Percentiles rank a stretch among this genome's conserved stretches.
Evolutionary conservation across 1,140 invertebrate genomes (phyloP).

Genomic region (Pollicipes pollicipes): DNA sequence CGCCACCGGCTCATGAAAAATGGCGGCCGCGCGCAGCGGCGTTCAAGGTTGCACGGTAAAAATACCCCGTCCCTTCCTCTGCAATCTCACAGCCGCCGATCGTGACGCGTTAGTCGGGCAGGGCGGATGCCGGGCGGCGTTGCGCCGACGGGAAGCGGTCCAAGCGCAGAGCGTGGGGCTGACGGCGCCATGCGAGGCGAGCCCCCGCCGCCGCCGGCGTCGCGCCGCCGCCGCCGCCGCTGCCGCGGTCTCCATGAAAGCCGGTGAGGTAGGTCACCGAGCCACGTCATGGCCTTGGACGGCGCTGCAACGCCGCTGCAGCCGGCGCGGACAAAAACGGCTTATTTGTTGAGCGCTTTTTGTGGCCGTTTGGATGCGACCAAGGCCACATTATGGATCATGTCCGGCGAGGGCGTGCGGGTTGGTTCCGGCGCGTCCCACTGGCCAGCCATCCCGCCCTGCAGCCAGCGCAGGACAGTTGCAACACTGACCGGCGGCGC

Average conservation of each 20-base stretch:
- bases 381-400: conserved; percentile 3
- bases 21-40: background rate
- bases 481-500: background rate
- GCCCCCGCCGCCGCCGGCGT: too few species aligned
- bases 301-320: background rate
- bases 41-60: background rate
- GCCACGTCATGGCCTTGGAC: background rate
- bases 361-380: background rate
- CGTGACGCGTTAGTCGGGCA: background rate
- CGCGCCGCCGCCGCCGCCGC: too few species aligned
- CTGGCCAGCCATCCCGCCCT: background rate
- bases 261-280: background rate
- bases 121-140: too few species aligned
- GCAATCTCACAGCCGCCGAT: background rate
- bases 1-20: background rate
- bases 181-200: too few species aligned
- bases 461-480: background rate
- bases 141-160: background rate
- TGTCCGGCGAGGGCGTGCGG: conserved; percentile 4
- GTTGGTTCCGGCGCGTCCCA: background rate
- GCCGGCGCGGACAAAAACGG: background rate
- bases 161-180: background rate
- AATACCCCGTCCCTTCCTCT: background rate
- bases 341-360: background rate
- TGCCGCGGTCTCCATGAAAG: background rate